These are phyloP conservation scores for human DNA, from an alignment of 2,113 vertebrate species.

Conservation along the genomic window GRCh38 chr11:112667501-112668000, in stretches of 20 bases:
- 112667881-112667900: neutral
- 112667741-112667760: neutral
- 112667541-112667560: neutral
- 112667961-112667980: too few relatives aligned
- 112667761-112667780: neutral
- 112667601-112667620: neutral
- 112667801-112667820: neutral
- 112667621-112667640: neutral
- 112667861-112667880: neutral
- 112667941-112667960: neutral
- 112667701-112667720: conserved; percentile 16
- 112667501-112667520: too few relatives aligned
- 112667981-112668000: neutral
- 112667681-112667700: neutral
- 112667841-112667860: neutral
- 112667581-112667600: neutral
- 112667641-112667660: neutral
- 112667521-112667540: neutral
- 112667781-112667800: neutral
- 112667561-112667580: neutral
- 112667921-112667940: neutral
- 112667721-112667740: neutral
- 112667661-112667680: neutral
- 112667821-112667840: neutral
- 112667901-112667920: neutral